Base-by-base conservation (phyloP, 2,797 vertebrate species). In the Sorex maritimensis region DNA sequence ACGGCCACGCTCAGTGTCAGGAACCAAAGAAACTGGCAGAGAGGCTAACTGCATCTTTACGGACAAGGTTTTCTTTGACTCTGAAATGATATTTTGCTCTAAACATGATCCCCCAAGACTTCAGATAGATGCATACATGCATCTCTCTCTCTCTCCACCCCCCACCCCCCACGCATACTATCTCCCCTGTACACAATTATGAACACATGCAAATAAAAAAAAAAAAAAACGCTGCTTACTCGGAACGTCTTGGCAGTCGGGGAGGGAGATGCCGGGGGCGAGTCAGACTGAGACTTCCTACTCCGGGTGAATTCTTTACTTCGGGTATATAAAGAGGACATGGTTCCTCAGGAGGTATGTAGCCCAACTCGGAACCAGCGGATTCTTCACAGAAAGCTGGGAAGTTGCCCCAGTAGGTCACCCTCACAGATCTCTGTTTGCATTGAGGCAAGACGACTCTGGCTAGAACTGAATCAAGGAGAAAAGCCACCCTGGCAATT, bases 221-320 rank as follows among this genome's bases (percentile, higher is more conserved):
- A 34, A 34, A 34, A 97, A 98, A 11, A 52, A 52, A 88, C 13
- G 28, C 63, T 68, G 72, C 99, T 99, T 99, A 99, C 99, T 99
- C 99, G 98, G 98, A 99, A 98, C 4, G 98, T 99, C 99, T 99
- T 99, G 98, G 99, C 98, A 81, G 98, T 99, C 75, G 98, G 98
- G 96, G 99, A 99, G 91, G 99, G 99, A 95, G 99, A 99, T 74
- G 99, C 99, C 0, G 99, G 99, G 55, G 99, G 99, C 30, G 99
- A 99, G 81, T 99, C 99, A 93, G 99, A 98, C 97, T 99, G 97
- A 79, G 99, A 98, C 98, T 99, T 99, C 98, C 99, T 99, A 98
- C 98, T 98, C 96, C 99, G 98, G 67, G 98, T 98, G 86, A 99
- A 98, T 38, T 99, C 99, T 98, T 99, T 99, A 98, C 98, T 99